These are phyloP conservation scores for Epinephelus fuscoguttatus DNA, from an alignment of 2,113 vertebrate genomes.

Conservation along the genomic window DNA sequence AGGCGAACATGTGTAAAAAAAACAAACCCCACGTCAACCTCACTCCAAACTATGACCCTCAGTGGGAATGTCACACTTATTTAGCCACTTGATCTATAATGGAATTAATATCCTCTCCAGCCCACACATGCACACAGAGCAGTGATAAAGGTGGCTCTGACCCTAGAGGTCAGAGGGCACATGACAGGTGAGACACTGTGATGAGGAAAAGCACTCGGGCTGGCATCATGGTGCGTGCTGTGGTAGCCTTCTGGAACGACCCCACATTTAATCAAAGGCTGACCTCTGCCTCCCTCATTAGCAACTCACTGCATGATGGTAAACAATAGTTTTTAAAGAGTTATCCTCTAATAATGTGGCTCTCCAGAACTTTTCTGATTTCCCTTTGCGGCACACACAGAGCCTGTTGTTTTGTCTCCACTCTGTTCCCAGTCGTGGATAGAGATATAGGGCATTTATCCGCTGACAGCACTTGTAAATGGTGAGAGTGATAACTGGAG, in stretches of 20 bases:
- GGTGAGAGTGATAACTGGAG: slow-evolving; percentile 77
- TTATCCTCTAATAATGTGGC: slow-evolving; percentile 22
- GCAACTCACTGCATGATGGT: slow-evolving; percentile 29
- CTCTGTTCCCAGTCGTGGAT: slow-evolving; percentile 38
- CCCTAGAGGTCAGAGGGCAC: slow-evolving; percentile 58
- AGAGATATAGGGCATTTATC: slow-evolving; percentile 63
- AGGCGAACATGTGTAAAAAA: not conserved
- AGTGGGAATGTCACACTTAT: slow-evolving; percentile 50
- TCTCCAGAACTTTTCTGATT: slow-evolving; percentile 40
- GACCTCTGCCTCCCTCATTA: slow-evolving; percentile 57
- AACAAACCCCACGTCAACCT: not conserved
- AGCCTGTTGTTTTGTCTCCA: slow-evolving; percentile 45
- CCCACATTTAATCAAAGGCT: slow-evolving; percentile 44
- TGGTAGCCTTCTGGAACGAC: slow-evolving; percentile 31
- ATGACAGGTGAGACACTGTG: slow-evolving; percentile 40
- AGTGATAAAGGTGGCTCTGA: slow-evolving; percentile 52
- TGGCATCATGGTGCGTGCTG: not conserved
- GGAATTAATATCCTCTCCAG: slow-evolving; percentile 45
- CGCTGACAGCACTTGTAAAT: slow-evolving; percentile 76
- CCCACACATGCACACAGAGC: slow-evolving; percentile 35
- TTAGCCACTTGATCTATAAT: slow-evolving; percentile 39
- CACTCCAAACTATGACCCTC: slow-evolving; percentile 35
- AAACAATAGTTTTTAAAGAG: slow-evolving; percentile 47
- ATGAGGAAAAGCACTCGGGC: slow-evolving; percentile 35
- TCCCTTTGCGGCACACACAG: slow-evolving; percentile 7